These are phyloP conservation scores for Tragelaphus imberbis DNA, from an alignment of 2,113 vertebrate species.

Conservation along the genomic window DNA sequence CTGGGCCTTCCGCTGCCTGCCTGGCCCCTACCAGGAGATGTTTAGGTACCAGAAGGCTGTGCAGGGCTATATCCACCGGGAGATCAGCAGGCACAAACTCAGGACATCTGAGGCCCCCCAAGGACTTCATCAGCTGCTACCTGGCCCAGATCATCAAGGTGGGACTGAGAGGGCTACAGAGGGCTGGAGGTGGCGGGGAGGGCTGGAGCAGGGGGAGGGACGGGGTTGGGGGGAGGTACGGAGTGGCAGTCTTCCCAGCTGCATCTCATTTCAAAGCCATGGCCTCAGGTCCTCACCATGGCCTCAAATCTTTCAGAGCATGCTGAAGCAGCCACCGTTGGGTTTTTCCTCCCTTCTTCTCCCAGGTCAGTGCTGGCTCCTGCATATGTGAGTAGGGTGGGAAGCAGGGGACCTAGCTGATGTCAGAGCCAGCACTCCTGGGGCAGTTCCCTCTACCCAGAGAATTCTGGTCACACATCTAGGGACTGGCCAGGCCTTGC, in stretches of 20 bases:
- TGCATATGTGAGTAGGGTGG: not conserved
- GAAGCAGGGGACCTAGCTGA: not conserved
- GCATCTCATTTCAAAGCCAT: not conserved
- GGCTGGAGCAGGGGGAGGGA: not conserved
- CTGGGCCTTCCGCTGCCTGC: conserved; percentile 57
- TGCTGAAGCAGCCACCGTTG: not conserved
- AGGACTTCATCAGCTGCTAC: conserved; percentile 75
- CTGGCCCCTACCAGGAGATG: conserved; percentile 71
- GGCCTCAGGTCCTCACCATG: not conserved
- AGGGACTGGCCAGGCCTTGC: not conserved
- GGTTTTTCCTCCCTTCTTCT: not conserved
- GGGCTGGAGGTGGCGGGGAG: not conserved
- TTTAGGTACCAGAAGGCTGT: conserved; percentile 62
- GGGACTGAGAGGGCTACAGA: conserved; percentile 19
- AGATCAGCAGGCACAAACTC: conserved; percentile 61
- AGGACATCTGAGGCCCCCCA: not conserved
- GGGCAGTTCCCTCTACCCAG: not conserved
- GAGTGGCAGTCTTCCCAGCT: rapidly evolving
- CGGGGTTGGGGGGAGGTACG: rapidly evolving
- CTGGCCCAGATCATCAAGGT: conserved; percentile 74
- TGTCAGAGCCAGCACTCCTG: not conserved
- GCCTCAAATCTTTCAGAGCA: not conserved
- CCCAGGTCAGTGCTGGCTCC: not conserved
- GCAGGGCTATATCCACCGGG: conserved; percentile 18
- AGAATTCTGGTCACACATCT: not conserved